phyloP scores from a whole-genome alignment of 2,113 vertebrate genomes.

The Rhynchomys soricoides region DNA sequence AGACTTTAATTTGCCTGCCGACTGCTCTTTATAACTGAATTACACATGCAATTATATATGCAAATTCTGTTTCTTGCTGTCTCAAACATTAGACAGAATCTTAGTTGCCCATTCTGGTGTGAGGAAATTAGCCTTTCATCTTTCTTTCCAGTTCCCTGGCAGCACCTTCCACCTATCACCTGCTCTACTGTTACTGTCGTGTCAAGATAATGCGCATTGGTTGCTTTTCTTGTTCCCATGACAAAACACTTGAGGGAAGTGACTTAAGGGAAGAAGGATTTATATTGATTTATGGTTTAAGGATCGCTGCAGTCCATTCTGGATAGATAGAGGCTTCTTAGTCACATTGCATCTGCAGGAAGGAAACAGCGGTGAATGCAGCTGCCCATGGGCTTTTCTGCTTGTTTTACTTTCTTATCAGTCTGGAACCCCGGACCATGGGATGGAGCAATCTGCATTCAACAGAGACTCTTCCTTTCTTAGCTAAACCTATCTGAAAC shows the following conservation, averaged over 20 bases:
- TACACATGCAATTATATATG: background rate
- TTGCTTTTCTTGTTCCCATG: background rate
- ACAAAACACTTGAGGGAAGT: background rate
- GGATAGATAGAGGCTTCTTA: background rate
- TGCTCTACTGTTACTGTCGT: background rate
- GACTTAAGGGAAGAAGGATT: background rate
- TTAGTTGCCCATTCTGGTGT: background rate
- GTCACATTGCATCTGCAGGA: background rate
- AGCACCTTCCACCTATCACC: background rate
- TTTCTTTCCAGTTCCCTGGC: background rate
- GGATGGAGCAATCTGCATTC: background rate
- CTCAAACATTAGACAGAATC: slow-evolving; percentile 1
- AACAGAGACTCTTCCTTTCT: background rate
- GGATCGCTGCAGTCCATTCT: background rate
- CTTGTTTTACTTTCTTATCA: background rate
- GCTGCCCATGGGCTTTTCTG: background rate
- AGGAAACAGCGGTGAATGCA: background rate
- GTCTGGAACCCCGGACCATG: background rate
- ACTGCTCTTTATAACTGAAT: slow-evolving; percentile 40
- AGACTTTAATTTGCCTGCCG: slow-evolving; percentile 10
- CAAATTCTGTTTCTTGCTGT: background rate
- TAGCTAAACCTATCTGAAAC: background rate
- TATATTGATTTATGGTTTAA: background rate
- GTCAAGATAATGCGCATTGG: background rate
- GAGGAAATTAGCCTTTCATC: background rate